Conservation (phyloP, 2,797 vertebrate species). For the Cygnus olor region DNA sequence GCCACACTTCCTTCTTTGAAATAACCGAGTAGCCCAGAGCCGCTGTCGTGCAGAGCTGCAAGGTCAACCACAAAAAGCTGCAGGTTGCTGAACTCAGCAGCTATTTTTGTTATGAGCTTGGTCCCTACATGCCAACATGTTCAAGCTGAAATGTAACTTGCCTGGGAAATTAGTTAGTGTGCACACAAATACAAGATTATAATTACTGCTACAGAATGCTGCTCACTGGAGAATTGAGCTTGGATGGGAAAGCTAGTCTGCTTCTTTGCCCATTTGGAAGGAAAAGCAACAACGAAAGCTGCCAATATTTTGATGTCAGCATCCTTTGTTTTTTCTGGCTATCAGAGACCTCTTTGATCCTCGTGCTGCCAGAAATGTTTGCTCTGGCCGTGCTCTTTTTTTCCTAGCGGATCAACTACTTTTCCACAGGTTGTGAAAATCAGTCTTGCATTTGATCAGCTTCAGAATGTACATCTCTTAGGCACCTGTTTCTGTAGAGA, state of each 20-base stretch:
- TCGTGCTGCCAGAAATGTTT: conserved; percentile 42
- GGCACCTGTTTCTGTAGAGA: neutral
- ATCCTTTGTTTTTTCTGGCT: conserved; percentile 64
- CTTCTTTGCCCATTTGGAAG: conserved; percentile 66
- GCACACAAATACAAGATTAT: conserved; percentile 57
- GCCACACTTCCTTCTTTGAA: conserved; percentile 40
- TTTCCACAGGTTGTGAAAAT: conserved; percentile 40
- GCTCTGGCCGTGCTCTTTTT: conserved; percentile 23
- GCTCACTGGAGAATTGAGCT: conserved; percentile 49
- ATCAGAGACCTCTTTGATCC: conserved; percentile 57
- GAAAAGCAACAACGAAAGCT: conserved; percentile 47
- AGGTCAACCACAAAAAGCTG: conserved; percentile 68
- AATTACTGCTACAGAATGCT: conserved; percentile 68
- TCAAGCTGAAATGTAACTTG: conserved; percentile 51
- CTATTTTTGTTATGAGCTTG: conserved; percentile 64
- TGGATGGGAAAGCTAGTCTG: conserved; percentile 46
- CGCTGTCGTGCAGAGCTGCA: conserved; percentile 41
- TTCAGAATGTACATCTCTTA: neutral
- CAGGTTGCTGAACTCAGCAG: conserved; percentile 64
- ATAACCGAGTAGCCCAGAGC: conserved; percentile 53
- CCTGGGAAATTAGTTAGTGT: conserved; percentile 62
- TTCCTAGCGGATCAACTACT: neutral
- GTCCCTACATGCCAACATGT: conserved; percentile 20
- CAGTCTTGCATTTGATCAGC: conserved; percentile 11
- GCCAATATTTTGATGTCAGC: conserved; percentile 72